Evolutionary conservation across 1,140 invertebrate genomes (phyloP), one percentile per base, ranked within the genome.

Genomic region (Charaxes varanes): DNA sequence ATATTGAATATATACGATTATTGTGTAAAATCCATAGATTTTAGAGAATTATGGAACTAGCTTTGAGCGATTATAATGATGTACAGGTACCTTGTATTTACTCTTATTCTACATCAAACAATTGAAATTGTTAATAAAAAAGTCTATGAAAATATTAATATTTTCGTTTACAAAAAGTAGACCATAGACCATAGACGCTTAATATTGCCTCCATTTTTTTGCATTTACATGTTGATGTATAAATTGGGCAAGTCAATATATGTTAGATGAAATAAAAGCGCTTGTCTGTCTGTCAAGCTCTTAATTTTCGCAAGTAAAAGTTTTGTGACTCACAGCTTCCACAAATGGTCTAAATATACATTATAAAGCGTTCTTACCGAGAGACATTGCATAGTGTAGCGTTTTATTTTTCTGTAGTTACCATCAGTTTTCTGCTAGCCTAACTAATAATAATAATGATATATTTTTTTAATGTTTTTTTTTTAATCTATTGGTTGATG

Each of bases 381-480:
- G 72, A 77, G 77, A 79, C 72, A 76, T 77, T 69, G 66, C 64
- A 40, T 79, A 70, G 54, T 51, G 53, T 68, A 71, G 61, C 53
- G 28, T 65, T 74, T 74, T 62, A 54, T 70, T 71, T 71, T 76
- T 79, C 78, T 73, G 70, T 73, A 78, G 78, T 82, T 82, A 82
- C 78, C 78, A 82, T 66, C 71, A 82, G 73, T 82, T 79, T 69
- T 82, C 73, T 65, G 78, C 74, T 82, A 79, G 78, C 63, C 67
- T n/a, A n/a, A n/a, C n/a, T n/a, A n/a, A n/a, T 79, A 76, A 67
- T 62, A 67, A 55, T 73, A 65, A 71, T 51, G 27, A n/a, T 66
- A 69, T 66, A 59, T 66, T 72, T 66, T 72, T 65, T 69, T 64
- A 61, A 68, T 41, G 40, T 56, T 62, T 56, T 53, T 16, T 62